A percentile compares a stretch with the other conserved stretches of the same genome.
Conservation (phyloP, 2,797 vertebrate species). For the Gephyroberyx darwinii region DNA sequence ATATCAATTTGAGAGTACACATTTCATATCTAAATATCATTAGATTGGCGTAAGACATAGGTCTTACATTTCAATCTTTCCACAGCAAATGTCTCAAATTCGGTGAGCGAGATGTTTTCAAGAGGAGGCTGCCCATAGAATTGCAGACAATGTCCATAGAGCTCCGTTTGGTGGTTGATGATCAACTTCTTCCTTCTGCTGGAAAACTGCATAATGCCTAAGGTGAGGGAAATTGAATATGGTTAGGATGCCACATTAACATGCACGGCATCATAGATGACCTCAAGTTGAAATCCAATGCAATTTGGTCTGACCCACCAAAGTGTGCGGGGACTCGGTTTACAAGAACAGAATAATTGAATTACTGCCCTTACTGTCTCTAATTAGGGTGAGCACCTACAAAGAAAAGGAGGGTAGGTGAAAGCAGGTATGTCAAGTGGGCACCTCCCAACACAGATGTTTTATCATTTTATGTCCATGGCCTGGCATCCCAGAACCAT, state of each 20-base stretch:
- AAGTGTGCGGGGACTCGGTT: too few relatives aligned
- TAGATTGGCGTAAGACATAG: neutral
- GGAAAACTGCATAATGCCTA: conserved; percentile 69
- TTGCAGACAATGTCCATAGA: conserved; percentile 88
- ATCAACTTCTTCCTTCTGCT: conserved; percentile 59
- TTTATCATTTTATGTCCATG: too few relatives aligned
- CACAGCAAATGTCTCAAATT: conserved; percentile 93
- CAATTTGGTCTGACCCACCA: too few relatives aligned
- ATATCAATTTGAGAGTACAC: neutral
- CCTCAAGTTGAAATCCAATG: neutral
- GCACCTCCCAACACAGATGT: too few relatives aligned
- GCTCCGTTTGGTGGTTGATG: conserved; percentile 67
- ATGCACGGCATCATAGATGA: conserved; percentile 3
- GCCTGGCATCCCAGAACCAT: too few relatives aligned
- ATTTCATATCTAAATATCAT: neutral
- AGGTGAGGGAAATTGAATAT: neutral
- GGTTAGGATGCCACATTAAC: neutral
- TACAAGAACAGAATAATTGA: too few relatives aligned
- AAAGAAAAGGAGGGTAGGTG: too few relatives aligned
- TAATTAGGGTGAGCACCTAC: too few relatives aligned
- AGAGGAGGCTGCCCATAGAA: conserved; percentile 91
- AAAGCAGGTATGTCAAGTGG: too few relatives aligned
- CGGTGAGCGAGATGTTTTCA: conserved; percentile 89
- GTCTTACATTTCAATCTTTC: conserved; percentile 91
- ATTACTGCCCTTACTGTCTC: too few relatives aligned